Conservation (phyloP, 2,113 vertebrate genomes). For the Ciconia stormi region DNA sequence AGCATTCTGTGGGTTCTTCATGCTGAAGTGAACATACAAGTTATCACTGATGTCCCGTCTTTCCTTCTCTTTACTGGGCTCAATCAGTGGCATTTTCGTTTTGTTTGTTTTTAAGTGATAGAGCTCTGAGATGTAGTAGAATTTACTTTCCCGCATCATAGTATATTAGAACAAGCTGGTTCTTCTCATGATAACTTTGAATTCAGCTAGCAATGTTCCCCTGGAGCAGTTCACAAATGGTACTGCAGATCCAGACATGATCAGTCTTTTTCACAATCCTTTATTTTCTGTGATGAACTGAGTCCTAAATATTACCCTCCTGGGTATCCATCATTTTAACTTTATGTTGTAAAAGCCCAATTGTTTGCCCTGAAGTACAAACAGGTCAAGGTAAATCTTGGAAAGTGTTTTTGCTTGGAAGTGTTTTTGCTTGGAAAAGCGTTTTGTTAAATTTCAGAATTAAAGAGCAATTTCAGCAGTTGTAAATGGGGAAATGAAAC, state of each 20-base stretch:
- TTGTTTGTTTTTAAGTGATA: not conserved
- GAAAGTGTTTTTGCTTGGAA: not conserved
- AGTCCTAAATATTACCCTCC: not conserved
- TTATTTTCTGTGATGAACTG: not conserved
- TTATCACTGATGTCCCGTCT: not conserved
- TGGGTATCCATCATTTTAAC: not conserved
- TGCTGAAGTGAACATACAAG: not conserved
- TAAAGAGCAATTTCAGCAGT: not conserved
- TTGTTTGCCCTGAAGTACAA: not conserved
- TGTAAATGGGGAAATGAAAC: not conserved
- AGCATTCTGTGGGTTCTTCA: not conserved
- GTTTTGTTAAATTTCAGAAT: not conserved
- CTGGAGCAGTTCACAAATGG: not conserved
- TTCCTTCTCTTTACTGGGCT: not conserved
- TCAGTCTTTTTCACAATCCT: not conserved
- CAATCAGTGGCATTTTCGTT: not conserved
- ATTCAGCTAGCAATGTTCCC: not conserved
- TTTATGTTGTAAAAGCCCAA: not conserved
- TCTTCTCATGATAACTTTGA: not conserved
- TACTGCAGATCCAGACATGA: not conserved
- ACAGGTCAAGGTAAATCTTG: not conserved
- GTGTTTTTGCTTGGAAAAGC: not conserved
- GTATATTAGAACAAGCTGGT: not conserved
- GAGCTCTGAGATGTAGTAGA: not conserved
- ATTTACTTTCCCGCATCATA: not conserved